Base-by-base conservation (phyloP, 2,888 invertebrate species). In the Ceratothoa steindachneri region DNA sequence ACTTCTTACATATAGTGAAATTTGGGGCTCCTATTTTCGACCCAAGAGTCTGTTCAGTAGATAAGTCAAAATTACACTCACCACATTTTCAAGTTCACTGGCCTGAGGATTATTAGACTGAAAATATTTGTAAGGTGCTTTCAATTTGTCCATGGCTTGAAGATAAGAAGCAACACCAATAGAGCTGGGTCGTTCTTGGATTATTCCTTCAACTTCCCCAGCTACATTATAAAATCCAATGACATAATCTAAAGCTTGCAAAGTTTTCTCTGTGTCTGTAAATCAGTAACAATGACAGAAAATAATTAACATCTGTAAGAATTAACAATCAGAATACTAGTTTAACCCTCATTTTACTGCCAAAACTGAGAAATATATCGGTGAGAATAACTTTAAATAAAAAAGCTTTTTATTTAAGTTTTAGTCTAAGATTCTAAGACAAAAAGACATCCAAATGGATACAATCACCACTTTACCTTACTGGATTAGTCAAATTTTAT, bases 71-170 rank as follows among this genome's bases (percentile, higher is more conserved):
- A 28, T 31, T n/a, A 66, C 80, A 88, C 90, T 86, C 85, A 93
- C 93, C 81, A 97, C 92, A 86, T 96, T 96, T 83, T 95, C 93
- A 71, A 97, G 85, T 85, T 97, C 97, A 28, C 95, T 93, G 84
- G 95, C 95, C 82, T 93, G 93, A 0, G 94, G 92, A 84, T 95
- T 96, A 83, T 95, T 92, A 82, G 92, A 91, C 82, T 93, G 90
- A 85, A 97, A 97, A 84, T 96, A 97, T 68, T 90, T 90, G 83
- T 93, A 91, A 1, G 97, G 96, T 81, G 91, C 90, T 65, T 93
- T 89, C 53, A 97, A 85, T 81, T 91, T 90, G 82, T 92, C 92
- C 85, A 97, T 88, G 1, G 94, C 92, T 84, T 91, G 88, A 29
- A 88, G 82, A 81, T 87, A 89, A 41, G 84, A 83, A 22, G 87